Evolutionary conservation across 2,113 vertebrate genomes (phyloP).

Genomic region (Grus americana): DNA sequence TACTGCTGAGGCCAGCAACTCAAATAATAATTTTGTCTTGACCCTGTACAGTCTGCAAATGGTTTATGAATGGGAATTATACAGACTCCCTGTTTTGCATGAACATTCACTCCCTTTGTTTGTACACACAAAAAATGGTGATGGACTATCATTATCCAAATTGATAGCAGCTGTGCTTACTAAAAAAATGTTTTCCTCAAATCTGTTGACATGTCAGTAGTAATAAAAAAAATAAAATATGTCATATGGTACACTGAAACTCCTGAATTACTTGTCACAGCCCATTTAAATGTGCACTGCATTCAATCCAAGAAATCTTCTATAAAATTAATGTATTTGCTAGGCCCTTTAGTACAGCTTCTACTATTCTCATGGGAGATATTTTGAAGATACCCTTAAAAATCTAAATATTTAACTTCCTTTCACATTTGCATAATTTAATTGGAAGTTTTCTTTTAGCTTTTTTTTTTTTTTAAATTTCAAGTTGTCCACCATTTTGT

Average conservation of each 20-base stretch:
- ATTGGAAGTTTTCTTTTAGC: not conserved
- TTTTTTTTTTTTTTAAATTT: not conserved
- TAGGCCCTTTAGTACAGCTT: not conserved
- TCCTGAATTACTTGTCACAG: conserved; percentile 50
- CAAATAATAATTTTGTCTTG: conserved; percentile 57
- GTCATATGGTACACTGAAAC: conserved; percentile 38
- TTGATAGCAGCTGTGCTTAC: conserved; percentile 80
- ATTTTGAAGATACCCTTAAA: conserved; percentile 30
- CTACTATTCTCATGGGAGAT: not conserved
- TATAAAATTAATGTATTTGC: conserved; percentile 26
- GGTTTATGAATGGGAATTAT: conserved; percentile 59
- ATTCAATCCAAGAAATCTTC: conserved; percentile 25
- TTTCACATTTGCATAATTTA: conserved; percentile 11
- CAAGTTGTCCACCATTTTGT: not conserved
- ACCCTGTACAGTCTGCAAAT: conserved; percentile 49
- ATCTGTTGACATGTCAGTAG: conserved; percentile 68
- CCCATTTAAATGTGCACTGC: conserved; percentile 29
- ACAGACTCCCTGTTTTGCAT: conserved; percentile 48
- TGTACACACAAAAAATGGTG: conserved; percentile 66
- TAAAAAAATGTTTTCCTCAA: conserved; percentile 66
- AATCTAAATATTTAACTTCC: conserved; percentile 53
- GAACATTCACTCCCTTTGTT: conserved; percentile 50
- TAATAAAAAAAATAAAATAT: conserved; percentile 59
- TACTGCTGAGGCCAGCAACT: conserved; percentile 35
- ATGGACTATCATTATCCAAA: conserved; percentile 77